Evolutionary conservation across 2,797 vertebrate species (phyloP).

Genomic region (Xerus rutilus): DNA sequence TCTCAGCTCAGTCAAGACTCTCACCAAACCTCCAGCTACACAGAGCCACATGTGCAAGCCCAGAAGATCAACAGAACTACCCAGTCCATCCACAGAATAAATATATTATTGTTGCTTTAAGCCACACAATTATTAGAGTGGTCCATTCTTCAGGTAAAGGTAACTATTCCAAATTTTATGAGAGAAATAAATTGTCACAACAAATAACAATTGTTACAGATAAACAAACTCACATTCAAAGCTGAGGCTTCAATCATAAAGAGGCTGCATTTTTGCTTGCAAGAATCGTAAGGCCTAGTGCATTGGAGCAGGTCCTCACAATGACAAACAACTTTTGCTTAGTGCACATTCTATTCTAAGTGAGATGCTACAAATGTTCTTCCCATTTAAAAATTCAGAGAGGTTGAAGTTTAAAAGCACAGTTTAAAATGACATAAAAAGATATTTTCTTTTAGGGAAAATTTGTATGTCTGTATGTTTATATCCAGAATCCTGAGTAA

Average conservation of each 20-base stretch:
- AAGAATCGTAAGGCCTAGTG: neutral
- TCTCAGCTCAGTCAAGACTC: neutral
- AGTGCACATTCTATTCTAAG: neutral
- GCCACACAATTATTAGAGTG: neutral
- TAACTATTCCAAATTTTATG: neutral
- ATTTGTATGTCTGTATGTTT: neutral
- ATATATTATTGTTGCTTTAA: neutral
- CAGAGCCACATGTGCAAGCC: neutral
- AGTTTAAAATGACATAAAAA: neutral
- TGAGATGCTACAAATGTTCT: neutral
- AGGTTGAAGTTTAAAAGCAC: neutral
- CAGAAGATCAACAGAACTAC: neutral
- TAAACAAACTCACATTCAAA: constrained; percentile 1
- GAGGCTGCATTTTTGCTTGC: neutral
- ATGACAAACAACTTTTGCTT: neutral
- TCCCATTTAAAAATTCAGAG: neutral
- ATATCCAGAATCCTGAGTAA: neutral
- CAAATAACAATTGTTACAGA: neutral
- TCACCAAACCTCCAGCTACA: neutral
- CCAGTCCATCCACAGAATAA: constrained; percentile 23
- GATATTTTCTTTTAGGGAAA: neutral
- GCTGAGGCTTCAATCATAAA: neutral
- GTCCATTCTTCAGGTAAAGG: neutral
- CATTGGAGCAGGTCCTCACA: neutral
- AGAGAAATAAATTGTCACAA: neutral